Conservation (phyloP, 2,888 invertebrate species). For the Stenichneumon culpator region DNA sequence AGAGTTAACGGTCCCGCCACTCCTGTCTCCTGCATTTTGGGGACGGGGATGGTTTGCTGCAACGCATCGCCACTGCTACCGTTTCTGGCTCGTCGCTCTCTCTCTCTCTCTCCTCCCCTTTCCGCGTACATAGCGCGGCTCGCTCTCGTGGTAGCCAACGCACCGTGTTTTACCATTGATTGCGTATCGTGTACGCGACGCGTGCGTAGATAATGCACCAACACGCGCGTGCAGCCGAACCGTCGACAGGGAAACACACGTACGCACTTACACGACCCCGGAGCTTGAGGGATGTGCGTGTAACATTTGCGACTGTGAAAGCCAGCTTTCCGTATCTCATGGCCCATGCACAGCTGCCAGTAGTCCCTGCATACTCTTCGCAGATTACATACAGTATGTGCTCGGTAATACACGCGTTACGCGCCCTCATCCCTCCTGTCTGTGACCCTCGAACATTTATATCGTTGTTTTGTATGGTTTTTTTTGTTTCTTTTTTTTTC, state of each 20-base stretch:
- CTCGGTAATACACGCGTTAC: slow-evolving; percentile 14
- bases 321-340: slow-evolving; percentile 58
- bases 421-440: slow-evolving; percentile 42
- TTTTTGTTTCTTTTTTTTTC: slow-evolving; percentile 14
- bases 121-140: slow-evolving; percentile 22
- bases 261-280: background rate
- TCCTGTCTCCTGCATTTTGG: slow-evolving; percentile 54
- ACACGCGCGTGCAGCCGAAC: slow-evolving; percentile 56
- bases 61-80: slow-evolving; percentile 60
- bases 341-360: slow-evolving; percentile 66
- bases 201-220: slow-evolving; percentile 75
- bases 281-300: slow-evolving; percentile 31
- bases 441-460: slow-evolving; percentile 56
- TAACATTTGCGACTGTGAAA: slow-evolving; percentile 56
- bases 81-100: slow-evolving; percentile 41
- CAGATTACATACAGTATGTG: background rate
- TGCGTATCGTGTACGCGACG: slow-evolving; percentile 75
- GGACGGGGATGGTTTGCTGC: slow-evolving; percentile 34
- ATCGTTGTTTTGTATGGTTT: slow-evolving; percentile 29
- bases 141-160: slow-evolving; percentile 48
- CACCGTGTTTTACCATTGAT: slow-evolving; percentile 76
- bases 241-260: slow-evolving; percentile 27
- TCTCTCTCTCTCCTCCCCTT: background rate
- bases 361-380: slow-evolving; percentile 38
- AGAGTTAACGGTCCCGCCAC: slow-evolving; percentile 45